These are phyloP conservation scores for Candidula unifasciata DNA, from an alignment of 2,888 invertebrate genomes.

Conservation along the genomic window DNA sequence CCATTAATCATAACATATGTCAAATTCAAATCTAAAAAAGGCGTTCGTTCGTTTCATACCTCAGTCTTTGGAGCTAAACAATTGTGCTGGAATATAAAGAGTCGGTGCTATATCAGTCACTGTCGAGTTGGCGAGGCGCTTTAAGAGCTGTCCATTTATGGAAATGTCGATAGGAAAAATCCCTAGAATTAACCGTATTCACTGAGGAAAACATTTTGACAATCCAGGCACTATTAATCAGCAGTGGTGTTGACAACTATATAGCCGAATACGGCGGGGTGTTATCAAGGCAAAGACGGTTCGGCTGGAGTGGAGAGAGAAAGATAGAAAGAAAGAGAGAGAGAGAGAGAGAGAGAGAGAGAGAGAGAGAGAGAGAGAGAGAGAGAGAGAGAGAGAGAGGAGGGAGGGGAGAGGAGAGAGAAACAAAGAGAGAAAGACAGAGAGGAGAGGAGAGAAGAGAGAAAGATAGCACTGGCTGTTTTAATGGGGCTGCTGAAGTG, in stretches of 20 bases:
- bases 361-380: neutral
- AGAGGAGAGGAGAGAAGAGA: neutral
- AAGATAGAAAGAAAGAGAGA: neutral
- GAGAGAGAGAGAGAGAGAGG: neutral
- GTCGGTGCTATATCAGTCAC: too few species aligned
- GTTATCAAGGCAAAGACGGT: neutral
- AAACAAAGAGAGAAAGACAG: neutral
- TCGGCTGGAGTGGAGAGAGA: neutral
- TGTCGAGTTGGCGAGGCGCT: too few species aligned
- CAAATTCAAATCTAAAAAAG: too few species aligned
- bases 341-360: neutral
- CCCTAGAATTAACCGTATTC: too few species aligned
- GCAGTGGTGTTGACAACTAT: neutral
- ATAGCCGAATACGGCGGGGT: neutral
- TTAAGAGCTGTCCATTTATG: too few species aligned
- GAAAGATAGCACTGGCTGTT: too few species aligned
- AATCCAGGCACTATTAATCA: neutral
- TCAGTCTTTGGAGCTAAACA: too few species aligned
- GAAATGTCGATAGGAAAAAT: too few species aligned
- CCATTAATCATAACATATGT: too few species aligned
- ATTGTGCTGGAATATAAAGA: too few species aligned
- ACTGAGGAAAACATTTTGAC: neutral
- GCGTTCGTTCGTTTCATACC: too few species aligned
- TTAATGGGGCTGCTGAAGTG: too few species aligned
- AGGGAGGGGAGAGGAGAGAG: neutral